Conservation (phyloP, 2,797 vertebrate species). For the Eupleurogrammus muticus region DNA sequence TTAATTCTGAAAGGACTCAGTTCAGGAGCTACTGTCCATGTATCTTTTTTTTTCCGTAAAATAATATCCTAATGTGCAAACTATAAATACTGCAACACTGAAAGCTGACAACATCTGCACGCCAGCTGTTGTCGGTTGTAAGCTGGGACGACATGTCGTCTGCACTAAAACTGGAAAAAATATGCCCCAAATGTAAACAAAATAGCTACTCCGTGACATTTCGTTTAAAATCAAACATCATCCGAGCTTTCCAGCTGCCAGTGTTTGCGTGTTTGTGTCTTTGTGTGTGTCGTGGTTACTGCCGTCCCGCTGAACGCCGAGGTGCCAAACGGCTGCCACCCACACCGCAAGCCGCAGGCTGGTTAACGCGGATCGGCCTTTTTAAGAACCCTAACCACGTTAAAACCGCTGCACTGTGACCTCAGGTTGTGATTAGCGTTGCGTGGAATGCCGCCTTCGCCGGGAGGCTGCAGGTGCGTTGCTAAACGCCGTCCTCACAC, state of each 20-base stretch:
- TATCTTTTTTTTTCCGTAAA: background rate
- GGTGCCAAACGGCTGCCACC: slow-evolving; percentile 66
- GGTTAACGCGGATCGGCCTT: slow-evolving; percentile 39
- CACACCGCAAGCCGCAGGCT: slow-evolving; percentile 46
- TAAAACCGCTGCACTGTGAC: slow-evolving; percentile 28
- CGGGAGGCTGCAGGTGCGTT: slow-evolving; percentile 49
- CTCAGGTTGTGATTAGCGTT: slow-evolving; percentile 23
- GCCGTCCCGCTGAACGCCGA: slow-evolving; percentile 42
- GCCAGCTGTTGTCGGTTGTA: background rate
- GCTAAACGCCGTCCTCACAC: slow-evolving; percentile 24
- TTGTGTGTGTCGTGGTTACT: slow-evolving; percentile 76
- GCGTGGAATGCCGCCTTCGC: background rate
- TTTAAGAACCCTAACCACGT: slow-evolving; percentile 23
- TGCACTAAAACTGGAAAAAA: slow-evolving; percentile 14
- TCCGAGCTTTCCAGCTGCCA: slow-evolving; percentile 63
- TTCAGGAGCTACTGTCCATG: background rate
- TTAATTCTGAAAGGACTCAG: background rate
- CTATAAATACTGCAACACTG: slow-evolving; percentile 21
- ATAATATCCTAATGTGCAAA: slow-evolving; percentile 4
- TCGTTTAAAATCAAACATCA: slow-evolving; percentile 44
- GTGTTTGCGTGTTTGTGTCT: too few species aligned
- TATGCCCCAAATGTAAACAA: slow-evolving; percentile 31
- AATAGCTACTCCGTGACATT: slow-evolving; percentile 12
- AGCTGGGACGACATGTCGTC: slow-evolving; percentile 11
- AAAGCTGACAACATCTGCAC: slow-evolving; percentile 16